Evolutionary conservation across 1,140 invertebrate species (phyloP).

Genomic region (Meloidogyne chitwoodi): DNA sequence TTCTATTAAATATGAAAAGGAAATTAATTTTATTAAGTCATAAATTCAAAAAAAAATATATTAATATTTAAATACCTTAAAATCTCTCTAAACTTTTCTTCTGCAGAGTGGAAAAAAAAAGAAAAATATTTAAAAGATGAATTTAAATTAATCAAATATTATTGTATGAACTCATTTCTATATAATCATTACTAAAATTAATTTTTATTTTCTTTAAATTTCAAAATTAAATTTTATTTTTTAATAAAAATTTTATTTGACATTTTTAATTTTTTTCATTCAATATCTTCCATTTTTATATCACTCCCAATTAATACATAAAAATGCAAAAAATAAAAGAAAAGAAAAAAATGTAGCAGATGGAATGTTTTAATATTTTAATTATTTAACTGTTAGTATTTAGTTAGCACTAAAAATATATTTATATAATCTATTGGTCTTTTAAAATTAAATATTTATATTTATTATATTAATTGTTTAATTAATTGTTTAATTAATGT

Average conservation of each 20-base stretch:
- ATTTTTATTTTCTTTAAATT: background rate
- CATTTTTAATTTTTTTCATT: background rate
- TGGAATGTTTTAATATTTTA: background rate
- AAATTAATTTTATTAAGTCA: too few relatives aligned
- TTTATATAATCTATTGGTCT: background rate
- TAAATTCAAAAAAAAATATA: too few relatives aligned
- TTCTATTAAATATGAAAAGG: too few relatives aligned
- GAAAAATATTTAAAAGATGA: too few relatives aligned
- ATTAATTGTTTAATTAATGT: background rate
- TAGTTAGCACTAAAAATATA: background rate
- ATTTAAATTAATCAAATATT: too few relatives aligned
- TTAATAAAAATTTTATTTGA: background rate
- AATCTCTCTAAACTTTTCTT: too few relatives aligned
- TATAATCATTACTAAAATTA: too few relatives aligned
- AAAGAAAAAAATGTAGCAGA: background rate
- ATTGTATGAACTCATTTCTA: too few relatives aligned
- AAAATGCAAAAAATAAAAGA: background rate
- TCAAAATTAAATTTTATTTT: background rate
- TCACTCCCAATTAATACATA: background rate
- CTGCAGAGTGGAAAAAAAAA: too few relatives aligned
- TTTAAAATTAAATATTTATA: background rate
- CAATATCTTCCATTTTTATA: background rate
- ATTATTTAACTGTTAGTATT: background rate
- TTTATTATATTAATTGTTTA: background rate
- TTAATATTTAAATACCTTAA: too few relatives aligned